A percentile compares a stretch with the other conserved stretches of the same genome.
Conservation (phyloP, 1,140 invertebrate species). For the Nephotettix cincticeps region DNA sequence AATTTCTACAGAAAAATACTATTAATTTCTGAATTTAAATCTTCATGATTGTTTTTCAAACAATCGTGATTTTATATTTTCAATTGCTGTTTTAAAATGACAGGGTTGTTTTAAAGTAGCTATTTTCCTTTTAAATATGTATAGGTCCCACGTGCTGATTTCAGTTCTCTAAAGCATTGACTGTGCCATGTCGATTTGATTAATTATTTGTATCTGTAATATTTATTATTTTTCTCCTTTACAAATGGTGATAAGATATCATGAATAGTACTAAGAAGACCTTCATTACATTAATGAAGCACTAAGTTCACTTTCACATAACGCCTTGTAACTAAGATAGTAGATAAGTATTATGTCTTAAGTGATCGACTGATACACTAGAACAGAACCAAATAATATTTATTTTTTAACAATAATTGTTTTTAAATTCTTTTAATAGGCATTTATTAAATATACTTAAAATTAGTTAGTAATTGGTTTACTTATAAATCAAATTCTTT, state of each 20-base stretch:
- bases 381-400: neutral
- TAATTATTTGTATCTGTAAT: neutral
- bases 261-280: neutral
- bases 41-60: too few relatives aligned
- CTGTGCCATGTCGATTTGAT: neutral
- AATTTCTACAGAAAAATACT: too few relatives aligned
- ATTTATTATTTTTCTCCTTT: neutral
- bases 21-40: too few relatives aligned
- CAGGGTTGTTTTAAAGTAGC: neutral
- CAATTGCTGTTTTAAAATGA: too few relatives aligned
- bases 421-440: neutral
- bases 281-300: slow-evolving; percentile 25
- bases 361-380: neutral
- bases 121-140: neutral
- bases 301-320: neutral
- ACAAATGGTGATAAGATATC: neutral
- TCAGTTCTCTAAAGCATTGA: neutral
- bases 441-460: neutral
- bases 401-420: neutral
- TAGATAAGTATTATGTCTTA: neutral
- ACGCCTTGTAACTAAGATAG: neutral
- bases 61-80: too few relatives aligned
- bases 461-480: neutral
- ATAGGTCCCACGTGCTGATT: neutral
- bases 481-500: too few relatives aligned